Conservation (phyloP, 2,888 invertebrate species). For the Cephus rjabovi region DNA sequence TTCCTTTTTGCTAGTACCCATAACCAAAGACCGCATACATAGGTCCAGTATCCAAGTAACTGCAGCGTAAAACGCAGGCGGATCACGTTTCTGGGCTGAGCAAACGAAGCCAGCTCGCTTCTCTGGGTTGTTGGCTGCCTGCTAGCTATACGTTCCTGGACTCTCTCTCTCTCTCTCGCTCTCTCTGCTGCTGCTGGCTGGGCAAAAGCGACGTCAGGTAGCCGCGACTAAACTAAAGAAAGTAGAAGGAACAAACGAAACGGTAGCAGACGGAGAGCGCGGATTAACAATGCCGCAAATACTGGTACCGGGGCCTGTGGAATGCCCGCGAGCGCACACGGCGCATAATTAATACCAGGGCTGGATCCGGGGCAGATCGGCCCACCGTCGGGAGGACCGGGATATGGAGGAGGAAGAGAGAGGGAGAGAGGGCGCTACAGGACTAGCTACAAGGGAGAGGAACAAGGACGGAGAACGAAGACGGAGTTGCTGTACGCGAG, state of each 20-base stretch:
- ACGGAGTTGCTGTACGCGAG: conserved; percentile 21
- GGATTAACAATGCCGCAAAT: conserved; percentile 65
- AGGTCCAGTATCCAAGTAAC: neutral
- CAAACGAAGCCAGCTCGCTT: conserved; percentile 8
- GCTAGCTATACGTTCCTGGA: neutral
- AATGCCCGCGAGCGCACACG: conserved; percentile 62
- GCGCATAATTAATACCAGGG: conserved; percentile 64
- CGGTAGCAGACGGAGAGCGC: conserved; percentile 60
- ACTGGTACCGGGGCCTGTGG: conserved; percentile 61
- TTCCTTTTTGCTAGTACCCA: neutral
- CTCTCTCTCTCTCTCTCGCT: neutral
- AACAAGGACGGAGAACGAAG: conserved; percentile 23
- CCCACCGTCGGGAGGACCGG: conserved; percentile 26
- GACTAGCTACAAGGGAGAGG: conserved; percentile 7
- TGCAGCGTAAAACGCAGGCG: conserved; percentile 28
- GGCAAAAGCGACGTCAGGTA: neutral
- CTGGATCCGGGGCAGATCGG: neutral
- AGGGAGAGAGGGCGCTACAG: conserved; percentile 14
- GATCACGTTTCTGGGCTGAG: conserved; percentile 40
- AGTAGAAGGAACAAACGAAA: conserved; percentile 44
- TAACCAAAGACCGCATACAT: neutral
- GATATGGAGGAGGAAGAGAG: conserved; percentile 23
- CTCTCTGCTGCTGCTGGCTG: neutral
- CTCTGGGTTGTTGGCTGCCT: neutral
- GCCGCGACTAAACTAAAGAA: neutral